A percentile compares a stretch with the other conserved stretches of the same genome.
Evolutionary conservation across 2,888 invertebrate genomes (phyloP).

Genomic region (Dione vanillae): DNA sequence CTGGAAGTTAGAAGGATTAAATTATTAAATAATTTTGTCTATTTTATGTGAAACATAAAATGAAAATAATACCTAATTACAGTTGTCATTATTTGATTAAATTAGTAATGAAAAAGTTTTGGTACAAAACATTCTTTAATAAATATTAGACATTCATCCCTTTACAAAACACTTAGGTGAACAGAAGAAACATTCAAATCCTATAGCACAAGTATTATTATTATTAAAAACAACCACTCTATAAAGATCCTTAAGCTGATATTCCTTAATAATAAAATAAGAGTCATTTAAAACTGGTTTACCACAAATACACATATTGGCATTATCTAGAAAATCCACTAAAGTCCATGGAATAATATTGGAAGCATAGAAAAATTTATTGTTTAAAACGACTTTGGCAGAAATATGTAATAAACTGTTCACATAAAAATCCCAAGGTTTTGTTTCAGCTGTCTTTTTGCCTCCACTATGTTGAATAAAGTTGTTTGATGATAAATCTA

Average conservation of each 20-base stretch:
- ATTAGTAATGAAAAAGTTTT: neutral
- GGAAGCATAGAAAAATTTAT: slow-evolving; percentile 81
- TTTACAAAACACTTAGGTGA: slow-evolving; percentile 78
- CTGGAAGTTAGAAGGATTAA: slow-evolving; percentile 77
- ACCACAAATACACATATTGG: slow-evolving; percentile 86
- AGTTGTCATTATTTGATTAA: neutral
- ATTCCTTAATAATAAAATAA: slow-evolving; percentile 61
- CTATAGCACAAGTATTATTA: slow-evolving; percentile 66
- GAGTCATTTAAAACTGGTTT: slow-evolving; percentile 68
- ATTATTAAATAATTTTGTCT: slow-evolving; percentile 8
- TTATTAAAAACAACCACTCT: slow-evolving; percentile 69
- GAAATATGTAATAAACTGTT: slow-evolving; percentile 82
- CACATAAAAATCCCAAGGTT: slow-evolving; percentile 70
- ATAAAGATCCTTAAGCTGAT: slow-evolving; percentile 70
- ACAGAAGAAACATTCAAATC: slow-evolving; percentile 86
- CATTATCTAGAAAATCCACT: slow-evolving; percentile 84
- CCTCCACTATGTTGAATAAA: slow-evolving; percentile 62
- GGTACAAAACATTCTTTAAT: neutral
- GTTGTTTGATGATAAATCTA: slow-evolving; percentile 85
- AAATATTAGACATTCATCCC: slow-evolving; percentile 30
- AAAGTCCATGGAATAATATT: slow-evolving; percentile 85
- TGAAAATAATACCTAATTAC: neutral
- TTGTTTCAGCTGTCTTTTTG: slow-evolving; percentile 47
- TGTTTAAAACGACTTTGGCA: slow-evolving; percentile 79
- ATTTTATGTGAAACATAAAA: slow-evolving; percentile 14